phyloP scores from a whole-genome alignment of 2,797 vertebrate genomes.

The Antennarius maculatus region DNA sequence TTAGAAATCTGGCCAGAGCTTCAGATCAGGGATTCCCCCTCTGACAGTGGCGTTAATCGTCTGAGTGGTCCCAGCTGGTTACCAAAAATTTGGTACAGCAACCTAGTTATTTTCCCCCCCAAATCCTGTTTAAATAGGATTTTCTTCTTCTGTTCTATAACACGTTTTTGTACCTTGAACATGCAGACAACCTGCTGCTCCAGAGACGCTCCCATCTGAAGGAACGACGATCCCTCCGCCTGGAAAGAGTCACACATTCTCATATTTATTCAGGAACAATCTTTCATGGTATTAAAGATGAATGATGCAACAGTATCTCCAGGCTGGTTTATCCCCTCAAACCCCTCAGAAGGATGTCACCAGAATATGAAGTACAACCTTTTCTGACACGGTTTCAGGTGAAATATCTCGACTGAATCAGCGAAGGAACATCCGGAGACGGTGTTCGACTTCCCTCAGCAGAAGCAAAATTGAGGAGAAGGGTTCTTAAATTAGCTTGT shows the following conservation, averaged over 20 bases:
- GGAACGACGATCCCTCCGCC: conserved; percentile 92
- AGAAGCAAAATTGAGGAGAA: neutral
- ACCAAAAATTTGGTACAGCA: conserved; percentile 5
- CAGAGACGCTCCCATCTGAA: conserved; percentile 95
- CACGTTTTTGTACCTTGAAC: conserved; percentile 85
- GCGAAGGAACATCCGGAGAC: neutral
- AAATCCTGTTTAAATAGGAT: neutral
- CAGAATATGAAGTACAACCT: neutral
- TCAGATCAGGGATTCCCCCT: conserved; percentile 33
- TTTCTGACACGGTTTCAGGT: neutral
- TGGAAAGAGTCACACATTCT: conserved; percentile 58
- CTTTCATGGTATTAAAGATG: conserved; percentile 2
- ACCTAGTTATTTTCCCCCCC: neutral
- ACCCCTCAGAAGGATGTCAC: neutral
- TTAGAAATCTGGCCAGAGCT: conserved; percentile 17
- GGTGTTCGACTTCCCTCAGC: neutral
- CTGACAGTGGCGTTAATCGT: conserved; percentile 29
- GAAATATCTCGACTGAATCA: conserved; percentile 17
- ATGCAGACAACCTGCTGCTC: conserved; percentile 96
- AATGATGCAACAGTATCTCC: neutral
- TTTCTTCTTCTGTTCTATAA: neutral
- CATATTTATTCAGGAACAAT: neutral
- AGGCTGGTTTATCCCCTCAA: too few relatives aligned
- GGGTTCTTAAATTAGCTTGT: conserved; percentile 12
- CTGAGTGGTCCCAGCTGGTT: conserved; percentile 14